Conservation (phyloP, 2,797 vertebrate species). For the Melanotaenia boesemani region DNA sequence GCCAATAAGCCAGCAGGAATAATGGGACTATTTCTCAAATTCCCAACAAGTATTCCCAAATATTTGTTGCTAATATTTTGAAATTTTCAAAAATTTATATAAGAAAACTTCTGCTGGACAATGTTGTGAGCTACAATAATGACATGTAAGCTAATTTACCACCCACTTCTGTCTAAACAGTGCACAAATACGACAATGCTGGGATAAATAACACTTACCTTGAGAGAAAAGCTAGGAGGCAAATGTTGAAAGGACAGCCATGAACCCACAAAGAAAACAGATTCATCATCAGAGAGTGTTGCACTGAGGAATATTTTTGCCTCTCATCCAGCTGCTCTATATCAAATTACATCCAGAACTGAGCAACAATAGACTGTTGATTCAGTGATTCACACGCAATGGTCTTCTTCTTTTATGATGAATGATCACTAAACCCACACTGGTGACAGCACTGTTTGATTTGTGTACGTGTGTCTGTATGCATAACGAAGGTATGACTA, state of each 20-base stretch:
- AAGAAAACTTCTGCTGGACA: not conserved
- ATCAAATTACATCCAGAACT: conserved; percentile 56
- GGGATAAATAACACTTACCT: conserved; percentile 13
- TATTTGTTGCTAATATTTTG: not conserved
- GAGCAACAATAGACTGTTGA: conserved; percentile 66
- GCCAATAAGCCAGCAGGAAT: not conserved
- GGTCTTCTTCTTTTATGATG: conserved; percentile 43
- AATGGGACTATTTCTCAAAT: not conserved
- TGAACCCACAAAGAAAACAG: conserved; percentile 26
- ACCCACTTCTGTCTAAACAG: not conserved
- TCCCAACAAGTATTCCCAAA: not conserved
- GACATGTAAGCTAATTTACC: not conserved
- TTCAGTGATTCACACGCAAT: conserved; percentile 54
- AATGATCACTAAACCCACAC: conserved; percentile 52
- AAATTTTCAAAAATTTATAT: not conserved
- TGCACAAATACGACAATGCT: conserved; percentile 5
- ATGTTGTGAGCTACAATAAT: not conserved
- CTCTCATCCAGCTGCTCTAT: conserved; percentile 63
- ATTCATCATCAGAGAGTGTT: conserved; percentile 15
- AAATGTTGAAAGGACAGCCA: conserved; percentile 20
- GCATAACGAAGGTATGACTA: conserved; percentile 49
- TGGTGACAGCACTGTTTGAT: conserved; percentile 44
- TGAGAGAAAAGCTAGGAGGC: conserved; percentile 1
- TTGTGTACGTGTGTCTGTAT: conserved; percentile 20
- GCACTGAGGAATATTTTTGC: conserved; percentile 19